phyloP scores from a whole-genome alignment of 2,113 vertebrate species.

The Porphyrio hochstetteri region DNA sequence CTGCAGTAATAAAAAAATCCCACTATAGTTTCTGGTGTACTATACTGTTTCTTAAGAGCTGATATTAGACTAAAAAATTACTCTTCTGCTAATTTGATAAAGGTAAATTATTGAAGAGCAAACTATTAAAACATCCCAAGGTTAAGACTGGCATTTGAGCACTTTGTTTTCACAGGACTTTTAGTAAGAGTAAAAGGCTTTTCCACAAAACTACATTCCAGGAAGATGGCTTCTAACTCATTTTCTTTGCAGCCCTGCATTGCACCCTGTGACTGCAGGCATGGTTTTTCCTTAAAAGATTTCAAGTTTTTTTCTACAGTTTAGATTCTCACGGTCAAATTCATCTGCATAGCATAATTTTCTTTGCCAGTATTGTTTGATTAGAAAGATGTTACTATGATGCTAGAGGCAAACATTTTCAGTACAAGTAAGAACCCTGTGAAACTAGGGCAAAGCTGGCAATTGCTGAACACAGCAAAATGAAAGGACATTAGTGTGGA shows the following conservation, averaged over 20 bases:
- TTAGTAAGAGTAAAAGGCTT: background rate
- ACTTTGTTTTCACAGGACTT: background rate
- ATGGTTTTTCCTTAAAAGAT: background rate
- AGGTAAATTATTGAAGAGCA: background rate
- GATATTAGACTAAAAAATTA: background rate
- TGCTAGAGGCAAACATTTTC: constrained; percentile 58
- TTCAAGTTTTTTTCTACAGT: background rate
- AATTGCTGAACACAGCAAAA: background rate
- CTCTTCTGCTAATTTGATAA: background rate
- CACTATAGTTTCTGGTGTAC: background rate
- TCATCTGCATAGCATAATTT: constrained; percentile 68
- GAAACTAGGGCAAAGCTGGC: constrained; percentile 16
- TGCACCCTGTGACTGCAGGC: background rate
- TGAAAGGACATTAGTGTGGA: background rate
- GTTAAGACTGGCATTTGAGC: background rate
- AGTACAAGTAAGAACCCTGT: constrained; percentile 29
- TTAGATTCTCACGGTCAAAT: constrained; percentile 53
- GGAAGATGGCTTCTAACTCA: background rate
- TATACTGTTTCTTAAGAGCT: background rate
- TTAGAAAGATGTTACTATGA: constrained; percentile 67
- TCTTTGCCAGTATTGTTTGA: constrained; percentile 60
- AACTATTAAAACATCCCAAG: background rate
- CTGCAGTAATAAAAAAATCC: background rate
- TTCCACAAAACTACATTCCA: background rate
- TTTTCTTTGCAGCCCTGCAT: background rate